Conservation (phyloP, 2,888 invertebrate species). For the Lissocephala sabroskyi region DNA sequence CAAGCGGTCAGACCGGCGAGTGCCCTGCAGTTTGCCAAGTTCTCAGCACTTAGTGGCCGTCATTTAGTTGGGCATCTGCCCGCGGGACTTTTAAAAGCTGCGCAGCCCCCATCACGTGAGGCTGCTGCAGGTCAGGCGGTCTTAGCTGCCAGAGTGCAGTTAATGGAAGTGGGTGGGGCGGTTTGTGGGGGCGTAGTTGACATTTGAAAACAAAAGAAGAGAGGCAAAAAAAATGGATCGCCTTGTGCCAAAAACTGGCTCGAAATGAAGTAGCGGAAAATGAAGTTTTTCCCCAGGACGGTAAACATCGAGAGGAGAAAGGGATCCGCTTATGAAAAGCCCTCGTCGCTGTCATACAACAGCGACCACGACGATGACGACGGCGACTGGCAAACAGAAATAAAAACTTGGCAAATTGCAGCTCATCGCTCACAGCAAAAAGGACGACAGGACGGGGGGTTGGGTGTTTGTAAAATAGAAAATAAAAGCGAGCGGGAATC, state of each 20-base stretch:
- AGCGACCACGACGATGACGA: not conserved
- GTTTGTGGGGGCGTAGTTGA: not conserved
- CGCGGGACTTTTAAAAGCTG: too few species aligned
- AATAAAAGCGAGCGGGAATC: slow-evolving; percentile 55
- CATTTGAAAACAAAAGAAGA: too few species aligned
- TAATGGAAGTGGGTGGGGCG: not conserved
- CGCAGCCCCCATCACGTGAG: too few species aligned
- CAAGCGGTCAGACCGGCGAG: slow-evolving; percentile 28
- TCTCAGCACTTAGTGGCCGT: slow-evolving; percentile 49
- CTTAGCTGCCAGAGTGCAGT: not conserved
- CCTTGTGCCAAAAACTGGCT: slow-evolving; percentile 25
- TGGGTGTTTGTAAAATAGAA: slow-evolving; percentile 37
- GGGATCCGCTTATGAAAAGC: not conserved
- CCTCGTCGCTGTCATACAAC: too few species aligned
- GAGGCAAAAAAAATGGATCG: slow-evolving; percentile 36
- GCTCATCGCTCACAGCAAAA: slow-evolving; percentile 49
- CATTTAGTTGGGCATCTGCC: too few species aligned
- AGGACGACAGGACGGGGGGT: not conserved
- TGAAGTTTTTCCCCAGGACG: slow-evolving; percentile 44
- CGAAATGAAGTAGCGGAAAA: slow-evolving; percentile 53
- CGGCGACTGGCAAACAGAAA: slow-evolving; percentile 17
- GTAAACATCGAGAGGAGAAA: not conserved
- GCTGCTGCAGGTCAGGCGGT: too few species aligned
- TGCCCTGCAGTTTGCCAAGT: too few species aligned
- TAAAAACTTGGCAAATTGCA: slow-evolving; percentile 58